Conservation (phyloP, 2,888 invertebrate genomes). For the Trypoxylon attenuatum region DNA sequence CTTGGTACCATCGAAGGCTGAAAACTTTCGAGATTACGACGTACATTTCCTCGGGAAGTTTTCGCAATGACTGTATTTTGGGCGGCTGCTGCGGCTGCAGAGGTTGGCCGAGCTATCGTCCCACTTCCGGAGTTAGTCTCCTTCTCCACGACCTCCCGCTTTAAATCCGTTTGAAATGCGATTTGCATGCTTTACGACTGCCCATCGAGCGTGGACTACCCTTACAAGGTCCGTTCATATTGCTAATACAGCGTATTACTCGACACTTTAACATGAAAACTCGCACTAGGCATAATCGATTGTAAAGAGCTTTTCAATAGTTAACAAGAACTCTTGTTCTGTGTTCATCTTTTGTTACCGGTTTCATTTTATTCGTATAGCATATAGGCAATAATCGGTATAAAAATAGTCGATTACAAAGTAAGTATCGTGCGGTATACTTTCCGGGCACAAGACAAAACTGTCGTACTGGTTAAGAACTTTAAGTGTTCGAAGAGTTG, state of each 20-base stretch:
- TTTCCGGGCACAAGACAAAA: not conserved
- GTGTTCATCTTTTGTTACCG: too few relatives aligned
- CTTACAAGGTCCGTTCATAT: not conserved
- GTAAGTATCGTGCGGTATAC: not conserved
- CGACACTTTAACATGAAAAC: too few relatives aligned
- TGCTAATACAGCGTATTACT: too few relatives aligned
- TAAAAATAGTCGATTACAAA: too few relatives aligned
- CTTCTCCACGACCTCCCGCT: not conserved
- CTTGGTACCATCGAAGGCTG: constrained; percentile 17
- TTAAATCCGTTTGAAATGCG: not conserved
- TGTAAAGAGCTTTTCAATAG: too few relatives aligned
- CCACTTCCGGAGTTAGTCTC: not conserved
- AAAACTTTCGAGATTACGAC: constrained; percentile 38
- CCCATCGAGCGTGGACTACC: not conserved
- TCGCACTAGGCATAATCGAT: too few relatives aligned
- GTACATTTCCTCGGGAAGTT: constrained; percentile 8
- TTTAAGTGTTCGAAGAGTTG: not conserved
- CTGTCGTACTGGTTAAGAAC: not conserved
- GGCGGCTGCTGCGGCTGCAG: not conserved
- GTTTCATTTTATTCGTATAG: too few relatives aligned
- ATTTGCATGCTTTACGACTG: not conserved
- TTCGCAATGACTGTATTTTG: not conserved
- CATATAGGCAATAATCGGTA: too few relatives aligned
- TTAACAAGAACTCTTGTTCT: too few relatives aligned
- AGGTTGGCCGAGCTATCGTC: not conserved